Percentiles rank a stretch among this genome's conserved stretches.
Evolutionary conservation across 1,140 invertebrate species (phyloP).

Genomic region (Hyposmocoma kahamanoa): DNA sequence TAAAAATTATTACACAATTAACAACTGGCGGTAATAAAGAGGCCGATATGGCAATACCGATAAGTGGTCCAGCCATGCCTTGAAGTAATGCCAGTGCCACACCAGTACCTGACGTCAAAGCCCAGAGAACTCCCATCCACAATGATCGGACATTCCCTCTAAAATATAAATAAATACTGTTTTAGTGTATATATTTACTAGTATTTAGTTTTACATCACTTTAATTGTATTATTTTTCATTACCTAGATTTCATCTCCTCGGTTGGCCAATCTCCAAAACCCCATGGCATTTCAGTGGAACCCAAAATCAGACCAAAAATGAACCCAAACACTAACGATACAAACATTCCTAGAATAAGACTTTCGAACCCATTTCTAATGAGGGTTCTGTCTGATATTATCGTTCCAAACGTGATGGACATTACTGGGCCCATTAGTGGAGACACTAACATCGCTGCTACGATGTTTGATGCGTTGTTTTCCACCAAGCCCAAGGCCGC

Average conservation of each 20-base stretch:
- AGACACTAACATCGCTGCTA: slow-evolving; percentile 91
- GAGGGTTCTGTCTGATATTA: slow-evolving; percentile 81
- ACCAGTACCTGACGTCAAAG: slow-evolving; percentile 82
- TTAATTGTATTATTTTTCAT: slow-evolving; percentile 12
- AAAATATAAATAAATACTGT: slow-evolving; percentile 17
- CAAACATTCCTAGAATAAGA: slow-evolving; percentile 79
- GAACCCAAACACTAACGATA: slow-evolving; percentile 85
- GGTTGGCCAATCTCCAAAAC: slow-evolving; percentile 85
- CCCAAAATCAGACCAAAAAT: slow-evolving; percentile 85
- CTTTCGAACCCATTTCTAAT: slow-evolving; percentile 80
- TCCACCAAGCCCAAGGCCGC: slow-evolving; percentile 76
- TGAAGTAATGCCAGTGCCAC: slow-evolving; percentile 90
- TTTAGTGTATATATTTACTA: no score
- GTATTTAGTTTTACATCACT: no score
- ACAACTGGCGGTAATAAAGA: slow-evolving; percentile 90
- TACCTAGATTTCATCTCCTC: slow-evolving; percentile 87
- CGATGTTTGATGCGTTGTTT: slow-evolving; percentile 84
- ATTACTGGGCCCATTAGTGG: slow-evolving; percentile 92
- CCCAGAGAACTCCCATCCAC: slow-evolving; percentile 84
- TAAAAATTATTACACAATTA: slow-evolving; percentile 81
- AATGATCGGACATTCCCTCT: slow-evolving; percentile 81
- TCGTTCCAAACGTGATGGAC: slow-evolving; percentile 87
- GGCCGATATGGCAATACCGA: slow-evolving; percentile 92
- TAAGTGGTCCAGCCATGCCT: slow-evolving; percentile 87
- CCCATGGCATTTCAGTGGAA: slow-evolving; percentile 84